These are phyloP conservation scores for Gavialis gangeticus DNA, from an alignment of 2,113 vertebrate species.

Conservation along the genomic window DNA sequence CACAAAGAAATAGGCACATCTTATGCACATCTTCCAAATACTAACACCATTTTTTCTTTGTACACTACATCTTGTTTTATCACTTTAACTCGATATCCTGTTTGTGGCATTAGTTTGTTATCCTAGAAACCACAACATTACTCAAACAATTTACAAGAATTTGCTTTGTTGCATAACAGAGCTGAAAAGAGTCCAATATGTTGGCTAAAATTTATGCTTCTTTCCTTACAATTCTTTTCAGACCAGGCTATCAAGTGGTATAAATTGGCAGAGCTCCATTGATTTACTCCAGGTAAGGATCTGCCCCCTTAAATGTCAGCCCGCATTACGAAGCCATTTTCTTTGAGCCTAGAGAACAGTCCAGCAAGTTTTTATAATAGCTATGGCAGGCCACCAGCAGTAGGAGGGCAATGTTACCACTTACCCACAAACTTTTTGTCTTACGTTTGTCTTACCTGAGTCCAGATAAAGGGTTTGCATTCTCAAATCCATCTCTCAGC, in stretches of 20 bases:
- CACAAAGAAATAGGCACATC: not conserved
- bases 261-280: not conserved
- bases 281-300: not conserved
- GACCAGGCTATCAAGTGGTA: not conserved
- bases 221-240: not conserved
- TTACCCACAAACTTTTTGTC: not conserved
- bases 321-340: fast-evolving
- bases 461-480: not conserved
- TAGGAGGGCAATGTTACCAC: fast-evolving
- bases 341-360: not conserved
- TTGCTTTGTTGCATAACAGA: not conserved
- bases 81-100: not conserved
- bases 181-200: not conserved
- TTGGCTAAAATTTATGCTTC: not conserved
- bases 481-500: not conserved
- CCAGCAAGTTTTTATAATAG: not conserved
- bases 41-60: not conserved
- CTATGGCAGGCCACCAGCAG: not conserved
- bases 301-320: not conserved
- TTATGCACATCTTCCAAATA: not conserved
- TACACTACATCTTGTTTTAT: not conserved
- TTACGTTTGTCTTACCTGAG: not conserved
- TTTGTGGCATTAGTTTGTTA: not conserved
- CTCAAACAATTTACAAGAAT: not conserved
- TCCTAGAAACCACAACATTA: fast-evolving